These are phyloP conservation scores for Helogale parvula DNA, from an alignment of 2,113 vertebrate genomes.

Conservation along the genomic window DNA sequence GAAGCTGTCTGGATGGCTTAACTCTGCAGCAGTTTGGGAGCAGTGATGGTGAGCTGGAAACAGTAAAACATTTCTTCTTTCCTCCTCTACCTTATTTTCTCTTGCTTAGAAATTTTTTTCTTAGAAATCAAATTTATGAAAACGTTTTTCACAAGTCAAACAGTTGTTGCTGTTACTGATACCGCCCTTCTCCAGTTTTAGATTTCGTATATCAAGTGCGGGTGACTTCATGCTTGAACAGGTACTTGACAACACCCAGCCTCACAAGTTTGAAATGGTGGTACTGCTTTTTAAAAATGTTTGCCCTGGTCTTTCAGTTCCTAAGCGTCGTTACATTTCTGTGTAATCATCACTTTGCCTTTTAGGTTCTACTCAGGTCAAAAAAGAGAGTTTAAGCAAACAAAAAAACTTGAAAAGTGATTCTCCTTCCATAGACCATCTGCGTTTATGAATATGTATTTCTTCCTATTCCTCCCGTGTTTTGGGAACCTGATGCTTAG, in stretches of 20 bases:
- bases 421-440: neutral
- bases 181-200: neutral
- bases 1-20: neutral
- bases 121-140: neutral
- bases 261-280: neutral
- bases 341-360: neutral
- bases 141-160: neutral
- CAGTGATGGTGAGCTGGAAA: neutral
- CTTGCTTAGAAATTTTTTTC: neutral
- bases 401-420: neutral
- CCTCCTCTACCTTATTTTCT: neutral
- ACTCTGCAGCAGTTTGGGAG: neutral
- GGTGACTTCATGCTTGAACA: neutral
- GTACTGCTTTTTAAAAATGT: neutral
- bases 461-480: neutral
- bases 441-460: neutral
- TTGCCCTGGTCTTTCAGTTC: neutral
- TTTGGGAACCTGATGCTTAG: neutral
- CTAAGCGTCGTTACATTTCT: neutral
- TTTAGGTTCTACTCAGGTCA: neutral
- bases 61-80: neutral
- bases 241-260: neutral
- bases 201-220: neutral
- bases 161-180: neutral
- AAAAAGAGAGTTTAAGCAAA: neutral